phyloP scores from a whole-genome alignment of 2,888 invertebrate species.

The Dryadula phaetusa region DNA sequence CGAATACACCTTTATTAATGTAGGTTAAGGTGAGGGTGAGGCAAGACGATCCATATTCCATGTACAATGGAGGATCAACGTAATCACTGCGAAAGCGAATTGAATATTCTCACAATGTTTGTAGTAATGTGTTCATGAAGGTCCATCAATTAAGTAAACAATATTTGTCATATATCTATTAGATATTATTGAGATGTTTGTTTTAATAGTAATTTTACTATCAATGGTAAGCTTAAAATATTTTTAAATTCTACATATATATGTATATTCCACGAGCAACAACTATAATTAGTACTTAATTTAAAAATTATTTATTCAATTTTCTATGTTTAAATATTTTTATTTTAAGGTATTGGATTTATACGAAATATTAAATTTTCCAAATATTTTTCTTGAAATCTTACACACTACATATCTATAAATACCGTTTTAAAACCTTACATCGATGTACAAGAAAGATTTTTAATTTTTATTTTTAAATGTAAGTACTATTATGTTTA shows the following conservation, averaged over 20 bases:
- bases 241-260: no score
- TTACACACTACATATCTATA: no score
- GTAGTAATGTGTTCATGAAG: not conserved
- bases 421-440: no score
- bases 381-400: no score
- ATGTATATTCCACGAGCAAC: no score
- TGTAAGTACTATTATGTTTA: not conserved
- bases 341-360: no score
- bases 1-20: constrained; percentile 58
- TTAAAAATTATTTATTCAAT: no score
- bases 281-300: no score
- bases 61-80: constrained; percentile 45
- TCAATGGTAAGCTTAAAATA: not conserved
- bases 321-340: no score
- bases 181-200: not conserved
- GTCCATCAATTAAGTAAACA: not conserved
- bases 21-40: constrained; percentile 66
- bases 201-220: not conserved
- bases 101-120: not conserved
- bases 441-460: not conserved
- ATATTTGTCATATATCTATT: not conserved
- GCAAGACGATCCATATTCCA: constrained; percentile 38
- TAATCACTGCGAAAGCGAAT: constrained; percentile 24
- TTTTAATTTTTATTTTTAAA: not conserved
- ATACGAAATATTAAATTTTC: no score